Conservation (phyloP, 2,888 invertebrate genomes). For the Acheta domesticus region DNA sequence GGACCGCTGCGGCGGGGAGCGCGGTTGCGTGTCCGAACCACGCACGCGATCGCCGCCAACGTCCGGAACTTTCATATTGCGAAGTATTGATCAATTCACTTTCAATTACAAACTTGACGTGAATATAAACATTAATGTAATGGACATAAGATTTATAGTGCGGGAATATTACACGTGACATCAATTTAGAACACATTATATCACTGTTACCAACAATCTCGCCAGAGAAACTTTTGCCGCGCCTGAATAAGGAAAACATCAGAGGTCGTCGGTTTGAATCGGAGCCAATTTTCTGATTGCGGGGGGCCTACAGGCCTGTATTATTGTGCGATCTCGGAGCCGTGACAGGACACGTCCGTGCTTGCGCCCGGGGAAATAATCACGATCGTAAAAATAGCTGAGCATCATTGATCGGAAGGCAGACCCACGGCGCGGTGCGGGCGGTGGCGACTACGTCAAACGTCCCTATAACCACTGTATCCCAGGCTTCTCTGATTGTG, state of each 20-base stretch:
- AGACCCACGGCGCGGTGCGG: too few relatives aligned
- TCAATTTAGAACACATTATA: not conserved
- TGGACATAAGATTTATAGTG: slow-evolving; percentile 5
- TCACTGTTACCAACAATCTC: not conserved
- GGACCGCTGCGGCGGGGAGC: too few relatives aligned
- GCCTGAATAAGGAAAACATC: not conserved
- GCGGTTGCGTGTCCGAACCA: not conserved
- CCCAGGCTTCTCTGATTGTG: not conserved
- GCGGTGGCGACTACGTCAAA: not conserved
- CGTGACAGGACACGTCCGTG: slow-evolving; percentile 5
- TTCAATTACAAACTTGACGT: slow-evolving; percentile 18
- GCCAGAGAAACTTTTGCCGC: not conserved
- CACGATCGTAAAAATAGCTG: not conserved
- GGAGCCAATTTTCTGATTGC: not conserved
- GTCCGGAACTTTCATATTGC: slow-evolving; percentile 18
- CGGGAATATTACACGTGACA: not conserved
- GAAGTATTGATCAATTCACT: slow-evolving; percentile 1
- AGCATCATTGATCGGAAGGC: not conserved
- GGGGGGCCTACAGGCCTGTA: not conserved
- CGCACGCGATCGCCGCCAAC: not conserved
- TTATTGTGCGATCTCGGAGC: not conserved
- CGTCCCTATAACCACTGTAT: not conserved
- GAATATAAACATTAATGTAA: slow-evolving; percentile 4
- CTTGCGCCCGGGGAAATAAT: not conserved
- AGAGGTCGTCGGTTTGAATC: not conserved